These are phyloP conservation scores for Cinclus mexicanus DNA, from an alignment of 2,113 vertebrate genomes.

Conservation along the genomic window DNA sequence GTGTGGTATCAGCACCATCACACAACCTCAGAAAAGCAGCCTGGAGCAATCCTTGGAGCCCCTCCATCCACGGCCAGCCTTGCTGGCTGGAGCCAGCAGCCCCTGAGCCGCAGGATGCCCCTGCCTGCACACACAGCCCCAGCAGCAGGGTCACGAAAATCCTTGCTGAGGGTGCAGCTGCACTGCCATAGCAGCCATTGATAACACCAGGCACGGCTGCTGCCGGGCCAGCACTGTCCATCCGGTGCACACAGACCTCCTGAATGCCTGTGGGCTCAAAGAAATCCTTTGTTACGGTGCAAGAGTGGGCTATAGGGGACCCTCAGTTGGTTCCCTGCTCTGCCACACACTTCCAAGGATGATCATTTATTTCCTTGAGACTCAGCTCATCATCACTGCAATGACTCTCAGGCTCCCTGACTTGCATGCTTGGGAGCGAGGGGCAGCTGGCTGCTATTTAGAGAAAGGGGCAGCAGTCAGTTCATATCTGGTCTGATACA, in stretches of 20 bases:
- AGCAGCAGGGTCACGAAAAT: accelerated
- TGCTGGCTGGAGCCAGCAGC: background rate
- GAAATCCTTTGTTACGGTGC: no score
- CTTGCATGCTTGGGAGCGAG: accelerated
- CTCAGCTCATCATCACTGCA: background rate
- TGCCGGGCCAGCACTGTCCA: background rate
- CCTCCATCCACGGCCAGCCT: background rate
- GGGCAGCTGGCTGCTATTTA: background rate
- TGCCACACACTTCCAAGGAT: accelerated
- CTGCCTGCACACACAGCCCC: accelerated
- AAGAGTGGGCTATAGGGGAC: background rate
- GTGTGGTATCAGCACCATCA: accelerated
- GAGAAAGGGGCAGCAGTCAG: background rate
- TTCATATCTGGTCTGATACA: background rate
- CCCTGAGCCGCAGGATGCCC: background rate
- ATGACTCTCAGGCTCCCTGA: background rate
- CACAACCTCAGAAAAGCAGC: background rate
- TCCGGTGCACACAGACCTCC: background rate
- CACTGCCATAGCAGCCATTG: accelerated
- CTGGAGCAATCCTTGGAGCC: no score
- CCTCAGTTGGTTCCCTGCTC: background rate
- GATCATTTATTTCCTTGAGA: background rate
- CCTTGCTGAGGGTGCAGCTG: background rate
- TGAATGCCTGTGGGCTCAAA: background rate
- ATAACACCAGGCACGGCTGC: background rate